phyloP scores from a whole-genome alignment of 2,113 vertebrate genomes.

The Ochotona curzoniae region DNA sequence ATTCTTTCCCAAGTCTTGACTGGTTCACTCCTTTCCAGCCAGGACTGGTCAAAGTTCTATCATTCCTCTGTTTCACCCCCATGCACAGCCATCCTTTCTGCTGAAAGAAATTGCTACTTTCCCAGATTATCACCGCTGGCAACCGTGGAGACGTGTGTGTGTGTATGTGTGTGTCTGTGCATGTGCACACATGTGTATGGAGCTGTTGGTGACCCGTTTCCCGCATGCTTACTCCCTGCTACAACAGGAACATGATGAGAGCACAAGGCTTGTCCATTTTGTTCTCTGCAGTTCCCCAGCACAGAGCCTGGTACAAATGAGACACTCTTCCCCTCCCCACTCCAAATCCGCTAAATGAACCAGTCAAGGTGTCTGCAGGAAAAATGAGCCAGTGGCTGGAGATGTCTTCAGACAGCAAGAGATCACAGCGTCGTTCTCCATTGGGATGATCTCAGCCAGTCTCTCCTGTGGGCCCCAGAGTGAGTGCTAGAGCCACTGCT shows the following conservation, averaged over 20 bases:
- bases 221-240: background rate
- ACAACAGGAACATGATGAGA: background rate
- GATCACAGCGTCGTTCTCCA: background rate
- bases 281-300: background rate
- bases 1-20: background rate
- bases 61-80: background rate
- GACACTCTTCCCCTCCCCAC: background rate
- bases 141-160: background rate
- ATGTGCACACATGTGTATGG: no score
- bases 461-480: conserved; percentile 37
- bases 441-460: background rate
- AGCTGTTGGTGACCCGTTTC: background rate
- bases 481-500: background rate
- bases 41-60: background rate
- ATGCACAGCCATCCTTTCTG: background rate
- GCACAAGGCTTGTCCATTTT: background rate
- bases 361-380: background rate
- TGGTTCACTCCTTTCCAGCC: background rate
- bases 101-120: conserved; percentile 17
- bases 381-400: background rate
- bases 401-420: background rate
- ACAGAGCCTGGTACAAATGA: background rate
- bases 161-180: background rate
- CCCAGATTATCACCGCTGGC: background rate
- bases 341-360: background rate